A percentile compares a stretch with the other conserved stretches of the same genome.
phyloP scores from a whole-genome alignment of 2,113 vertebrate species.

The Triplophysa tibetana region DNA sequence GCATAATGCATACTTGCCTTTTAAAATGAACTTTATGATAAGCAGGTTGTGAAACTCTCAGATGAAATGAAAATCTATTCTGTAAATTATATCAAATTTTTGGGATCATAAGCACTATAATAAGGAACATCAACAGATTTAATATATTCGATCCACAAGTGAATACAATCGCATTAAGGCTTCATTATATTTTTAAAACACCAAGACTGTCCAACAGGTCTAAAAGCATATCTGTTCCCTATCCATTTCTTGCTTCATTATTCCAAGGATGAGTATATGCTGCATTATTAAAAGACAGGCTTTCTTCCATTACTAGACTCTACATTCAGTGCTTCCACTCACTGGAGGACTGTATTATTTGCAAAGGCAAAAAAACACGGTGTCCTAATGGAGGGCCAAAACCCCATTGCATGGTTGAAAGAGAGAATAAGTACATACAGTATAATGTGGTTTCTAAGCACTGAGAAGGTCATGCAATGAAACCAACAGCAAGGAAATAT shows the following conservation, averaged over 20 bases:
- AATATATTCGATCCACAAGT: background rate
- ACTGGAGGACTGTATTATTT: background rate
- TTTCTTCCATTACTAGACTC: conserved; percentile 57
- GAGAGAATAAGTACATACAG: background rate
- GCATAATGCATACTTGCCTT: background rate
- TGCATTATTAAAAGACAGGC: conserved; percentile 62
- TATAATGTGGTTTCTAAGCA: background rate
- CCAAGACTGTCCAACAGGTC: conserved; percentile 6
- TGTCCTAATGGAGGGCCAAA: conserved; percentile 7
- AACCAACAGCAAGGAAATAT: background rate
- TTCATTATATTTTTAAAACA: background rate
- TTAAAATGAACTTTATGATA: background rate
- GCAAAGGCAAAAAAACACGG: background rate
- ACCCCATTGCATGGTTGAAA: background rate
- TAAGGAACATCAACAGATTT: background rate
- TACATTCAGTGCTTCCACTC: conserved; percentile 44
- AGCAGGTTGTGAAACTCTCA: background rate
- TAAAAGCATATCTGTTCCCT: conserved; percentile 37
- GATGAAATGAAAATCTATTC: background rate
- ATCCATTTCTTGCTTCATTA: conserved; percentile 21
- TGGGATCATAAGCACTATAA: background rate
- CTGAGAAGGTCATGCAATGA: background rate
- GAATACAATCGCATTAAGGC: background rate
- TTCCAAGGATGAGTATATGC: conserved; percentile 47
- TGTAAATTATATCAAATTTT: background rate